Conservation (phyloP, 2,888 invertebrate genomes). For the Cynaeus angustus region DNA sequence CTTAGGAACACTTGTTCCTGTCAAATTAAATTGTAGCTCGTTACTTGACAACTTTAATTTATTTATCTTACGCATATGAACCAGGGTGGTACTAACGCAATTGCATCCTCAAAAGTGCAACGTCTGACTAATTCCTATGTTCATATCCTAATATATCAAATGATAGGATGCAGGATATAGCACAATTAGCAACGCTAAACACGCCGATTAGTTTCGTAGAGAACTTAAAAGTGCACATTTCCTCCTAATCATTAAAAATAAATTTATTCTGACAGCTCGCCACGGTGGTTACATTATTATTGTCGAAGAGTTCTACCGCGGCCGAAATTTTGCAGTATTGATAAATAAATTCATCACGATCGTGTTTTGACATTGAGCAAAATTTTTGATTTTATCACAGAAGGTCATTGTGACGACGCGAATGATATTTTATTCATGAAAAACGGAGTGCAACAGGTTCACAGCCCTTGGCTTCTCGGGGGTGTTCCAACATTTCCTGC, state of each 20-base stretch:
- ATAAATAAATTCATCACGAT: conserved; percentile 30
- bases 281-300: conserved; percentile 27
- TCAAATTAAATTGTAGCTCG: conserved; percentile 10
- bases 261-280: conserved; percentile 26
- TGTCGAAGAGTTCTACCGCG: conserved; percentile 12
- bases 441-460: too few relatives aligned
- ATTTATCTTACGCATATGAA: conserved; percentile 2
- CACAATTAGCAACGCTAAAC: conserved; percentile 17
- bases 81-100: too few relatives aligned
- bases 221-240: background rate
- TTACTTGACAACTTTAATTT: conserved; percentile 13
- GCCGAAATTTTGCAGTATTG: conserved; percentile 18
- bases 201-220: too few relatives aligned
- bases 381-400: conserved; percentile 32
- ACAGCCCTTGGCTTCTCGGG: too few relatives aligned
- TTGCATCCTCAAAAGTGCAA: too few relatives aligned
- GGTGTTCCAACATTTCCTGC: background rate
- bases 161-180: conserved; percentile 28
- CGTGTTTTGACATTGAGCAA: conserved; percentile 19
- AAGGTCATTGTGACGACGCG: background rate
- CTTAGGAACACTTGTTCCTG: conserved; percentile 28
- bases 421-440: too few relatives aligned
- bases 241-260: conserved; percentile 17
- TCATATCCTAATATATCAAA: conserved; percentile 6
- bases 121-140: background rate